Evolutionary conservation across 2,797 vertebrate genomes (phyloP), one percentile per base, ranked within the genome.

Genomic region (Eleutherodactylus coqui): DNA sequence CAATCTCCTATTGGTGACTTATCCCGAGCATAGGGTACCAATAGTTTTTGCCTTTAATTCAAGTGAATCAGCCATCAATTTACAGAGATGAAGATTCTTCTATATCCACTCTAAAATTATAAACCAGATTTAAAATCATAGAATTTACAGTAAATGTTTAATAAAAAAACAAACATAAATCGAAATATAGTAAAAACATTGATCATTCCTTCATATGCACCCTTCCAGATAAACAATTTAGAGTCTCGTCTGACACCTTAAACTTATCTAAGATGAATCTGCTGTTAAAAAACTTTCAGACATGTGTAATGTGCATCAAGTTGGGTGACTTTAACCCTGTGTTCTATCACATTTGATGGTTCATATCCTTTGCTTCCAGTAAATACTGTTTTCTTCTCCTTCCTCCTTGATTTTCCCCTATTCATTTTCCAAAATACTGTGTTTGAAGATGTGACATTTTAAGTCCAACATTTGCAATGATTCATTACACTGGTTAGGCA

Each of bases 401-500:
- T 84, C 72, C 82, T 45, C 45, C 70, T 36, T 38, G 14, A 34
- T 29, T 64, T 49, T 62, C 69, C 55, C 73, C 67, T 27, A 51
- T 77, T 69, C n/a, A n/a, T n/a, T n/a, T n/a, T n/a, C n/a, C n/a
- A n/a, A n/a, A n/a, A n/a, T n/a, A 49, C 24, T 77, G 83, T 75
- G 53, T 77, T 84, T 84, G 75, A 77, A 77, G 73, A 47, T 41
- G 32, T 67, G 83, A 84, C 83, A 83, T 75, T 60, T 64, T 34
- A 75, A 75, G 38, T 83, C 81, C 72, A 73, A 83, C 82, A 84
- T 76, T 64, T 84, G 83, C 41, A 84, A 77, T 84, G 83, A 84
- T 84, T 84, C 73, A 84, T 84, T 69, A n/a, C n/a, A n/a, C n/a
- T n/a, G 45, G 73, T 84, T 24, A 53, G 43, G 29, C 27, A 62